phyloP scores from a whole-genome alignment of 1,140 invertebrate genomes.

The Medauroidea extradentata region DNA sequence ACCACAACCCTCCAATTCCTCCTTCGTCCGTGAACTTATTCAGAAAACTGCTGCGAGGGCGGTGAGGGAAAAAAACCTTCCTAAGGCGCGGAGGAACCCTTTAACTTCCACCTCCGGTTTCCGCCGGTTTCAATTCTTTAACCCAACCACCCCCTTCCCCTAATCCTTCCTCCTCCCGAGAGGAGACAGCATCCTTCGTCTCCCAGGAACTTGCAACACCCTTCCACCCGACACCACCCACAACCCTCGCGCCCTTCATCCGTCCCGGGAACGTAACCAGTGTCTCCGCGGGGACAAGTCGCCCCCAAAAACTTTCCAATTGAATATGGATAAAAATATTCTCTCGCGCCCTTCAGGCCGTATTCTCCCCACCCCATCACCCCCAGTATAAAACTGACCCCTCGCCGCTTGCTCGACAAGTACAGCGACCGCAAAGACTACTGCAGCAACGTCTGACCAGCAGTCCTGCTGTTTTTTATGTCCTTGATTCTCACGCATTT shows the following conservation, averaged over 20 bases:
- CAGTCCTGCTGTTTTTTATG: no score
- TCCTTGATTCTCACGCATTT: no score
- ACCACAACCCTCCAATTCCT: no score
- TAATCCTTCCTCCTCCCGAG: no score
- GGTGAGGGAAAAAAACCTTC: background rate
- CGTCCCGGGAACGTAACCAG: background rate
- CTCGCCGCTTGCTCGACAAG: no score
- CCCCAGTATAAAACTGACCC: no score
- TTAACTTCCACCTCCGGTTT: background rate
- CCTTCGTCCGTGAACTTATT: no score
- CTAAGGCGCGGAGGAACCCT: conserved; percentile 3
- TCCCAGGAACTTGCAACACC: background rate
- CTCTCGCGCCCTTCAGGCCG: background rate
- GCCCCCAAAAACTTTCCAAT: conserved; percentile 12
- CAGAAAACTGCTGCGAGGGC: no score
- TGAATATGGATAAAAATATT: conserved; percentile 15
- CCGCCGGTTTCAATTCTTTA: conserved; percentile 2
- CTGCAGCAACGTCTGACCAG: no score
- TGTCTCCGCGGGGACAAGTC: conserved; percentile 1
- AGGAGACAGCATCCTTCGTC: no score
- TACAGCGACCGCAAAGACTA: no score
- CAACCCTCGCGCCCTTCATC: background rate
- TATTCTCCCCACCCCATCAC: no score
- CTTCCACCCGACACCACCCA: background rate
- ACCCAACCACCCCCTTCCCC: background rate